Evolutionary conservation across 2,113 vertebrate species (phyloP), one percentile per base, ranked within the genome.

Genomic region (Thomomys bottae): DNA sequence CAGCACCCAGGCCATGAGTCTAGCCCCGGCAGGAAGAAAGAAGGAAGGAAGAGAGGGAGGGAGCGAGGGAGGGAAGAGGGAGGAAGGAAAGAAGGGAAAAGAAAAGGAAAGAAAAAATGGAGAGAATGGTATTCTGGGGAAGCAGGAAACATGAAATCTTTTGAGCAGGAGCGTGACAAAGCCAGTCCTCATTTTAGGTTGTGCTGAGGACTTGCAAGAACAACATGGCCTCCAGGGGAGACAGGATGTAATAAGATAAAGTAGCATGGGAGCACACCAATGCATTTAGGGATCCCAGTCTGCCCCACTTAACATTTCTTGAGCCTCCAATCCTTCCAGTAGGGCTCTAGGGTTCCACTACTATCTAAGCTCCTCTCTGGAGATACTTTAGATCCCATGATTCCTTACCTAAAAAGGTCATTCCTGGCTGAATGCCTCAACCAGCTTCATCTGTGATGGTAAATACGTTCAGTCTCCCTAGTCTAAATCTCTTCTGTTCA

Each of bases 401-500:
- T 68, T 77, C 42, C 24, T 88, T 34, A 59, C 68, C 66, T 86
- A 80, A 83, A 82, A n/a, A 26, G 57, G 36, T 78, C 82, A 72
- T 84, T 8, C 34, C 38, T 71, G 49, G 54, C 80, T 67, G 54
- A 83, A n/a, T 32, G 64, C 42, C 72, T 34, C 76, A 84, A 10
- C 18, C 30, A 91, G 40, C 34, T 83, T 67, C 49, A 30, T 26
- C 30, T n/a, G 40, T 45, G 12, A 1, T 86, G 49, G 77, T 82
- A 63, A 83, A 26, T 38, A 49, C 34, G 66, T 85, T 85, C 57
- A 70, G 0, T 72, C 28, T 91, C 68, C 21, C 18, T 66, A 42
- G 26, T 80, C 40, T 88, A 77, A 84, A 67, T 86, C 15, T 24
- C 42, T 89, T 88, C n/a, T 90, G 24, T 80, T 87, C 28, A 72